These are phyloP conservation scores for Actinopyga echinites DNA, from an alignment of 53 echinoderm and acorn worm genomes.

Conservation along the genomic window DNA sequence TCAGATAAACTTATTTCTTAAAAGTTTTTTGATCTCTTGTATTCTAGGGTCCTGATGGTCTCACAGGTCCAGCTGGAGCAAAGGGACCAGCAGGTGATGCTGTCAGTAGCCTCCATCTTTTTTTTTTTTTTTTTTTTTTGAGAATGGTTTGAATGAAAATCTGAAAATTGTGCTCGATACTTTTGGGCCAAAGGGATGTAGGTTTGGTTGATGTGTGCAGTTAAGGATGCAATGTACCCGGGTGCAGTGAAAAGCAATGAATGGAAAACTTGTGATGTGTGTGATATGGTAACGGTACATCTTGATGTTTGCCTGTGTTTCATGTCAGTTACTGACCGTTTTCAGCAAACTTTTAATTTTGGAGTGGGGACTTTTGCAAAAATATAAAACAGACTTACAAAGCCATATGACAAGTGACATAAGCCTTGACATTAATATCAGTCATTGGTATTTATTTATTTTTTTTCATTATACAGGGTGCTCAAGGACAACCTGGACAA, in stretches of 20 bases:
- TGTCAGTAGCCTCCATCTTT: conserved; percentile 26
- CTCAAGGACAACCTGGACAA: conserved; percentile 65
- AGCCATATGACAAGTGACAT: background rate
- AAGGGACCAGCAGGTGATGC: conserved; percentile 28
- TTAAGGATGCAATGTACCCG: no score
- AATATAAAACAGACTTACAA: background rate
- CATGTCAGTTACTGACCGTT: no score
- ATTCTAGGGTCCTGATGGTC: conserved; percentile 38
- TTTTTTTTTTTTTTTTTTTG: background rate
- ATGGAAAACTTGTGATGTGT: no score
- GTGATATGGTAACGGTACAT: no score
- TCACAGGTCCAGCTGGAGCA: conserved; percentile 29
- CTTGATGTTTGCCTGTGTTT: no score
- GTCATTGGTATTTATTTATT: no score
- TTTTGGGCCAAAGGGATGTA: no score
- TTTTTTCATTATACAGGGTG: conserved; percentile 50
- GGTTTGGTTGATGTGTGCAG: no score
- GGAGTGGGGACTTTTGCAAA: background rate
- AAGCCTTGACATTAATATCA: no score
- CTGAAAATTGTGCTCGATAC: background rate
- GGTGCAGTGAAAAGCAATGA: no score
- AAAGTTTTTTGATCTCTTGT: background rate
- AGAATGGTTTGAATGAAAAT: background rate
- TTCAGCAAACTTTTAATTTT: background rate
- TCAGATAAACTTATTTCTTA: no score